Conservation (phyloP, 2,888 invertebrate species). For the Drosophila pseudotalamancana region DNA sequence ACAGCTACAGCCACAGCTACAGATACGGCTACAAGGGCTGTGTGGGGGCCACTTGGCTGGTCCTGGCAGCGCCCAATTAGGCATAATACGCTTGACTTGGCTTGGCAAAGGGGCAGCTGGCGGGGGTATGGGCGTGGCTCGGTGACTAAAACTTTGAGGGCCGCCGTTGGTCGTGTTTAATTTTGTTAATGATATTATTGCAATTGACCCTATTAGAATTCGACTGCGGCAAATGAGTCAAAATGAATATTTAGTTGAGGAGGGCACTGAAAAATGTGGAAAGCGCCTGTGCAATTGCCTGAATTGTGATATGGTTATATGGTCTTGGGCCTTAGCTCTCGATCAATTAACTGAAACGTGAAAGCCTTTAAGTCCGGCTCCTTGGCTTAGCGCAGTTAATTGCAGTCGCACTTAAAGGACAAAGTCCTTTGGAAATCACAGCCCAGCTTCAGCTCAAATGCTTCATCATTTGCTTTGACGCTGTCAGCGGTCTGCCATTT, state of each 20-base stretch:
- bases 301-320: constrained; percentile 66
- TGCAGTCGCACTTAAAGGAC: constrained; percentile 51
- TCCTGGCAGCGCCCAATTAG: constrained; percentile 76
- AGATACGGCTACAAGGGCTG: constrained; percentile 23
- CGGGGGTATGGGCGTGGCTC: background rate
- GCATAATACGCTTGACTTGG: constrained; percentile 78
- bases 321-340: constrained; percentile 25
- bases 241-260: constrained; percentile 74
- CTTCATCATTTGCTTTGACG: constrained; percentile 60
- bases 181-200: constrained; percentile 80
- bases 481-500: constrained; percentile 50
- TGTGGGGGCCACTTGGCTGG: constrained; percentile 17
- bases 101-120: constrained; percentile 20
- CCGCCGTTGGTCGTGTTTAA: constrained; percentile 65
- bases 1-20: constrained; percentile 34
- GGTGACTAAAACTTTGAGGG: constrained; percentile 53
- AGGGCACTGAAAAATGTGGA: constrained; percentile 30
- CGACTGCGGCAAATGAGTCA: constrained; percentile 75
- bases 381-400: constrained; percentile 58
- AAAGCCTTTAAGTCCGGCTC: constrained; percentile 56
- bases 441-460: background rate
- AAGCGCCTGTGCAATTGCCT: constrained; percentile 63
- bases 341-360: constrained; percentile 64
- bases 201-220: constrained; percentile 79
- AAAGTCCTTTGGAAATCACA: constrained; percentile 34